A percentile compares a stretch with the other conserved stretches of the same genome.
Evolutionary conservation across 1,140 invertebrate genomes (phyloP).

Genomic region (Drosophila willistoni): DNA sequence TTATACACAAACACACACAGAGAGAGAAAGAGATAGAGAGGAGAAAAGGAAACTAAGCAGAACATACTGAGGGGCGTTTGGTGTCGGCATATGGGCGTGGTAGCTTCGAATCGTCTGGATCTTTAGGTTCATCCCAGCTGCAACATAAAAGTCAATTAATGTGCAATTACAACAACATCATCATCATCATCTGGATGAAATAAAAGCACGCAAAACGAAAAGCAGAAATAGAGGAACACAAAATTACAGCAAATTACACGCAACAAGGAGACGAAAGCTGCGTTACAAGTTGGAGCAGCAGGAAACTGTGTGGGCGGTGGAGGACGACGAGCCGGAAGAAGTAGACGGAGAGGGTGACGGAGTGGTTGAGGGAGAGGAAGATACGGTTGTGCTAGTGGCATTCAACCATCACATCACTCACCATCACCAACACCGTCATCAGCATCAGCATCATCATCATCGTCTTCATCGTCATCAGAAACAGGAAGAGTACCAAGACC

Average conservation of each 20-base stretch:
- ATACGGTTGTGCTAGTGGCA: slow-evolving; percentile 43
- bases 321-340: slow-evolving; percentile 10
- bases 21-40: too few relatives aligned
- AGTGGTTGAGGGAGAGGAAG: slow-evolving; percentile 29
- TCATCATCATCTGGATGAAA: slow-evolving; percentile 40
- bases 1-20: slow-evolving; percentile 4
- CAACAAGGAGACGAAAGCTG: slow-evolving; percentile 55
- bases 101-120: slow-evolving; percentile 16
- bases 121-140: slow-evolving; percentile 29
- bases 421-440: slow-evolving; percentile 9
- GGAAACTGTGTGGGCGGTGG: slow-evolving; percentile 48
- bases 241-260: slow-evolving; percentile 76
- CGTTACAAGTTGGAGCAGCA: slow-evolving; percentile 54
- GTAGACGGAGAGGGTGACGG: not conserved
- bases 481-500: slow-evolving; percentile 3
- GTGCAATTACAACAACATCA: slow-evolving; percentile 73
- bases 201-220: slow-evolving; percentile 31
- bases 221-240: slow-evolving; percentile 6
- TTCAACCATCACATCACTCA: slow-evolving; percentile 28
- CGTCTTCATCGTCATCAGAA: slow-evolving; percentile 28
- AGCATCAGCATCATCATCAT: slow-evolving; percentile 24
- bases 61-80: slow-evolving; percentile 3
- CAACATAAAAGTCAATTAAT: slow-evolving; percentile 80
- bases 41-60: slow-evolving; percentile 4
- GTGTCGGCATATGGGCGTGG: slow-evolving; percentile 42